phyloP scores from a whole-genome alignment of 2,888 invertebrate genomes.

The Xylota sylvarum region DNA sequence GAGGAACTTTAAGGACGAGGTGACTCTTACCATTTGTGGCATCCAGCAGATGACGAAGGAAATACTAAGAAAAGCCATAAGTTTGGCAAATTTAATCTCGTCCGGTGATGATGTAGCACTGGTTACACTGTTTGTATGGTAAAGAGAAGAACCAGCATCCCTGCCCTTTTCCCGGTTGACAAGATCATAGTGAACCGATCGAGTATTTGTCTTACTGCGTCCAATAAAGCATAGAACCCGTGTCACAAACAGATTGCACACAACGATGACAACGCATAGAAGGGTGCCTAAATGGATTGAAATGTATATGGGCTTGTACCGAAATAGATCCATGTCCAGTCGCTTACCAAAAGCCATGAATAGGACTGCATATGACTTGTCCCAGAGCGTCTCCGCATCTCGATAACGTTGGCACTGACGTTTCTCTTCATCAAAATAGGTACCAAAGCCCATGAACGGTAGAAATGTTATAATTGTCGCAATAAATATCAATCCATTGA shows the following conservation, averaged over 20 bases:
- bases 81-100: slow-evolving; percentile 93
- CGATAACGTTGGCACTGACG: slow-evolving; percentile 89
- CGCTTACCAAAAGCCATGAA: slow-evolving; percentile 91
- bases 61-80: slow-evolving; percentile 93
- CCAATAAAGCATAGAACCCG: slow-evolving; percentile 88
- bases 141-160: slow-evolving; percentile 79
- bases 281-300: slow-evolving; percentile 87
- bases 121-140: slow-evolving; percentile 82
- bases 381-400: slow-evolving; percentile 87
- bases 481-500: slow-evolving; percentile 89
- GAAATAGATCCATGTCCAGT: neutral
- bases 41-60: slow-evolving; percentile 94
- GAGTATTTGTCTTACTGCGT: slow-evolving; percentile 82
- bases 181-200: slow-evolving; percentile 82
- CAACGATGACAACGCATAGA: slow-evolving; percentile 91
- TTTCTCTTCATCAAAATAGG: slow-evolving; percentile 87
- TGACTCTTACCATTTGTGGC: slow-evolving; percentile 91
- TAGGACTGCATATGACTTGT: slow-evolving; percentile 91
- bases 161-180: slow-evolving; percentile 81
- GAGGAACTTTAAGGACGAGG: neutral
- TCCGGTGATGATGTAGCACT: slow-evolving; percentile 87
- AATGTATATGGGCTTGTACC: neutral
- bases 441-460: slow-evolving; percentile 91
- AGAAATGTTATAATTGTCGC: slow-evolving; percentile 90
- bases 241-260: slow-evolving; percentile 93